Percentiles rank a stretch among this genome's conserved stretches.
phyloP scores from a whole-genome alignment of 2,888 invertebrate species.

The Ernsta delagoae region DNA sequence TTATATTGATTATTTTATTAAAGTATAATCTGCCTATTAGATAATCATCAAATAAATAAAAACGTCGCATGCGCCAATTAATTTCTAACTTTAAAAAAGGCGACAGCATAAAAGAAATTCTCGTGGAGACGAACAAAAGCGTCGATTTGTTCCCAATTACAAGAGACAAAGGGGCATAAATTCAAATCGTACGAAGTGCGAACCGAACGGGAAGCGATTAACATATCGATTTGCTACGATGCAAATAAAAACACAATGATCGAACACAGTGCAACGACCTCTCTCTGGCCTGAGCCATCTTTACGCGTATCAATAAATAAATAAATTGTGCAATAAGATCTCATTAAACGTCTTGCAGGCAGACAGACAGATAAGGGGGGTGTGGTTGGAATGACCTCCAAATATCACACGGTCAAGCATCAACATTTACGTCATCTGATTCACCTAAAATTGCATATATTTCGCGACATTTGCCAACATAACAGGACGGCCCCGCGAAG shows the following conservation, averaged over 20 bases:
- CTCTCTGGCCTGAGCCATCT: not conserved
- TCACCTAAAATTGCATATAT: not conserved
- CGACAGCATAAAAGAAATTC: not conserved
- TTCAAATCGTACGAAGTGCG: constrained; percentile 16
- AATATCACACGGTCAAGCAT: not conserved
- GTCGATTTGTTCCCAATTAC: not conserved
- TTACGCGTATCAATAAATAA: constrained; percentile 6
- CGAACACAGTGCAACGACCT: constrained; percentile 21
- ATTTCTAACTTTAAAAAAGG: not conserved
- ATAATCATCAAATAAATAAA: not conserved
- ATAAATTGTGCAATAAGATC: constrained; percentile 11
- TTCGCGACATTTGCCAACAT: not conserved
- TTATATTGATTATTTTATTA: too few relatives aligned
- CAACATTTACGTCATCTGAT: not conserved
- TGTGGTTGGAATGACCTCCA: not conserved
- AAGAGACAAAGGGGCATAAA: constrained; percentile 23
- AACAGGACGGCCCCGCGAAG: not conserved
- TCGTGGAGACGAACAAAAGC: not conserved
- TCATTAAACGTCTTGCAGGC: constrained; percentile 45
- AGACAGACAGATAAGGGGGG: not conserved
- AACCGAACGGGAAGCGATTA: constrained; percentile 4
- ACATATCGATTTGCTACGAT: constrained; percentile 18
- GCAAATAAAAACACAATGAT: constrained; percentile 20
- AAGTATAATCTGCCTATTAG: too few relatives aligned
- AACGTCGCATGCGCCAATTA: not conserved